These are phyloP conservation scores for Pemphigus obesinymphae DNA, from an alignment of 1,140 invertebrate species.

Conservation along the genomic window DNA sequence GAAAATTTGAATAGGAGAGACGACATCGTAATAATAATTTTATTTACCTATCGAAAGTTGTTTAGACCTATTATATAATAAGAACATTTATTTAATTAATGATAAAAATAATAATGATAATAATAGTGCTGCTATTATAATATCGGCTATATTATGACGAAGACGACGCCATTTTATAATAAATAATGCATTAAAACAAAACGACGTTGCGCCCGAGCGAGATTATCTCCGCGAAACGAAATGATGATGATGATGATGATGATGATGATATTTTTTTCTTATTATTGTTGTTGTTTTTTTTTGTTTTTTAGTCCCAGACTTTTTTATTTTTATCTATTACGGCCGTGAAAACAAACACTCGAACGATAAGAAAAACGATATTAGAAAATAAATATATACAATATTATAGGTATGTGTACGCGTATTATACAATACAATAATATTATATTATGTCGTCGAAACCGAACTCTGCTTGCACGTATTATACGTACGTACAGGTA, in stretches of 20 bases:
- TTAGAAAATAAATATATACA: background rate
- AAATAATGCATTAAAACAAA: background rate
- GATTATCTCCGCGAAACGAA: background rate
- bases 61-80: too few relatives aligned
- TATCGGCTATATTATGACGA: background rate
- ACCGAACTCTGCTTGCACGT: background rate
- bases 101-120: background rate
- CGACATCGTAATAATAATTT: too few relatives aligned
- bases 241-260: background rate
- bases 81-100: background rate
- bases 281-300: too few relatives aligned
- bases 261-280: too few relatives aligned
- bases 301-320: too few relatives aligned
- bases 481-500: background rate
- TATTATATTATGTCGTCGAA: background rate
- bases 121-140: background rate
- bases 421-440: too few relatives aligned
- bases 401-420: background rate
- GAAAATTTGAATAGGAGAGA: too few relatives aligned
- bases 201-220: background rate
- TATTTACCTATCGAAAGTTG: too few relatives aligned
- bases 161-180: background rate
- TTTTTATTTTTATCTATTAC: slow-evolving; percentile 15
- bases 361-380: slow-evolving; percentile 27
- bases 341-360: slow-evolving; percentile 19